Base-by-base conservation (phyloP, 1,140 invertebrate genomes). In the Papilio xuthus region DNA sequence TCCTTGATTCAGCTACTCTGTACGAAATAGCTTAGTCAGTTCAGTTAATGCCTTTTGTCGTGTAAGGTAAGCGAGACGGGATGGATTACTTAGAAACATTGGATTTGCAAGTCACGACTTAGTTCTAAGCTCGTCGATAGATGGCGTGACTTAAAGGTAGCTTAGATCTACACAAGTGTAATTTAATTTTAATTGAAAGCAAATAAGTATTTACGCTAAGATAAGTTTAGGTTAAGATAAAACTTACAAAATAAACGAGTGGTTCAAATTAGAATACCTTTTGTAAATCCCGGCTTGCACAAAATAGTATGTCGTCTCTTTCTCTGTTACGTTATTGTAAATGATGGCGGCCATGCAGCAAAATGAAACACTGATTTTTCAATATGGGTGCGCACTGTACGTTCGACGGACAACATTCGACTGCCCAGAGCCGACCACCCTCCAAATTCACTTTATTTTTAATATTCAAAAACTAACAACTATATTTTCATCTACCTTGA, bases 41-140 rank as follows among this genome's bases (percentile, higher is more conserved):
- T 63, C 12, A 67, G 26, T 28, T 67, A 67, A 67, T 67, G 60
- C 12, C 60, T 67, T 60, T 67, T 67, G 60, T 67, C 26, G 60
- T 67, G 60, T 12, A 67, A 67, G 60, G 60, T 67, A 18, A 67
- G 60, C 60, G 60, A 32, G 26, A 28, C 60, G 13, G 13, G 26
- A 67, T 67, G 4, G 60, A 67, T 67, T 67, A 67, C 26, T 67
- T 15, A 28, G 26, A 23, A 56, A 18, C 26, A 8, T 7, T 28
- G 60, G 60, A 67, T 67, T 67, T 67, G 60, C 60, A 67, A 67
- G 60, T 67, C 60, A 67, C 60, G 60, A 67, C 26, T 67, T 67
- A 67, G 60, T 28, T 67, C 26, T 28, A 67, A 67, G 26, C 60
- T 32, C 26, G 60, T 15, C 60, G 60, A 67, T 67, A 67, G 60